These are phyloP conservation scores for Condylura cristata DNA, from an alignment of 2,113 vertebrate genomes.

Conservation along the genomic window DNA sequence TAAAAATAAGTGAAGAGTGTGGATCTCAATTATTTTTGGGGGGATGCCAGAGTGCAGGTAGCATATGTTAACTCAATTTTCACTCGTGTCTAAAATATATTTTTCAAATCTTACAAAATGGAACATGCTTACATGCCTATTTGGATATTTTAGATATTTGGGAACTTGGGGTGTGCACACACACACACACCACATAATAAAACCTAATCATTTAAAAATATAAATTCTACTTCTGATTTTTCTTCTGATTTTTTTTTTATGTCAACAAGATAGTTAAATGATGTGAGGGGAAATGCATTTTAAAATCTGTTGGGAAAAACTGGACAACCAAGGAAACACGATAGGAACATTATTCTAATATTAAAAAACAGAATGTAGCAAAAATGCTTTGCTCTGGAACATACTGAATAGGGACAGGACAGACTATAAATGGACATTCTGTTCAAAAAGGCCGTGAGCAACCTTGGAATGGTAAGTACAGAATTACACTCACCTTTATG, in stretches of 20 bases:
- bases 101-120: slow-evolving; percentile 20
- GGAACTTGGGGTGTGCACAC: background rate
- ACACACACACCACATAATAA: background rate
- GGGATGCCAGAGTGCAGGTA: background rate
- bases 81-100: background rate
- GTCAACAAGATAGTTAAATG: background rate
- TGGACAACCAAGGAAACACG: background rate
- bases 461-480: slow-evolving; percentile 76
- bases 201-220: background rate
- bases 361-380: slow-evolving; percentile 51
- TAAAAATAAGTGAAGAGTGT: background rate
- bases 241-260: background rate
- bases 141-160: background rate
- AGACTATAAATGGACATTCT: slow-evolving; percentile 69
- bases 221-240: background rate
- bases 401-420: slow-evolving; percentile 15
- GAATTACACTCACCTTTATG: slow-evolving; percentile 73
- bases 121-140: background rate
- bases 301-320: slow-evolving; percentile 48
- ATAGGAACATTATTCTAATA: slow-evolving; percentile 29
- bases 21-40: background rate
- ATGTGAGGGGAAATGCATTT: background rate
- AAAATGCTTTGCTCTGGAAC: slow-evolving; percentile 44
- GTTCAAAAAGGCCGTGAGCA: slow-evolving; percentile 64
- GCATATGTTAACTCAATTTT: background rate